Conservation (phyloP, 2,888 invertebrate species). For the Temnothorax unifasciatus region DNA sequence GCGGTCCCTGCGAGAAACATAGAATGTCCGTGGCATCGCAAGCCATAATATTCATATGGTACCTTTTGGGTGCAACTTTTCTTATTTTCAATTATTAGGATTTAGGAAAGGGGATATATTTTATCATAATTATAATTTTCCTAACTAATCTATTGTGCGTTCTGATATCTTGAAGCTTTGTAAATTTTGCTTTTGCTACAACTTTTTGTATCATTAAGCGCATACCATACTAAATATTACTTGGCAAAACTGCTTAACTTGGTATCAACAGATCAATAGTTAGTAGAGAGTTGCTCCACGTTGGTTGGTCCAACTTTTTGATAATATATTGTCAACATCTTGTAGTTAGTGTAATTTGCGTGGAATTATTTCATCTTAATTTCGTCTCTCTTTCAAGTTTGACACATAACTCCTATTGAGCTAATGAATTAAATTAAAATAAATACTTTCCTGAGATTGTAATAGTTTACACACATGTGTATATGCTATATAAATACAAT, state of each 20-base stretch:
- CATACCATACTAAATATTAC: background rate
- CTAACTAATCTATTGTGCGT: background rate
- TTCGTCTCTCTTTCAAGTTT: background rate
- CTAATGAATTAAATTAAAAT: background rate
- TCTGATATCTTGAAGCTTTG: background rate
- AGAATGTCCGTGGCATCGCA: too few relatives aligned
- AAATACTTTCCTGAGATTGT: background rate
- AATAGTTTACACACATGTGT: background rate
- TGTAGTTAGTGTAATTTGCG: background rate
- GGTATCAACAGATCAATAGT: background rate
- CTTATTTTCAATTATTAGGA: background rate
- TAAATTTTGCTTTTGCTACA: background rate
- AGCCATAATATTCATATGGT: too few relatives aligned
- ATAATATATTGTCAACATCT: background rate
- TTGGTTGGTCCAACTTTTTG: background rate
- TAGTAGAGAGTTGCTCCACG: background rate
- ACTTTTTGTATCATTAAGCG: background rate
- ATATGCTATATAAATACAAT: background rate
- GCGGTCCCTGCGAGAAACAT: too few relatives aligned
- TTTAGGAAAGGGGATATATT: background rate
- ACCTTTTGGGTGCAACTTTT: too few relatives aligned
- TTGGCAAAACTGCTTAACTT: background rate
- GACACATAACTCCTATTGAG: background rate
- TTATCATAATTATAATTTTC: background rate
- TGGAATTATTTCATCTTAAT: constrained; percentile 1